Evolutionary conservation across 2,888 invertebrate genomes (phyloP).

Genomic region (Nyleta sp.): DNA sequence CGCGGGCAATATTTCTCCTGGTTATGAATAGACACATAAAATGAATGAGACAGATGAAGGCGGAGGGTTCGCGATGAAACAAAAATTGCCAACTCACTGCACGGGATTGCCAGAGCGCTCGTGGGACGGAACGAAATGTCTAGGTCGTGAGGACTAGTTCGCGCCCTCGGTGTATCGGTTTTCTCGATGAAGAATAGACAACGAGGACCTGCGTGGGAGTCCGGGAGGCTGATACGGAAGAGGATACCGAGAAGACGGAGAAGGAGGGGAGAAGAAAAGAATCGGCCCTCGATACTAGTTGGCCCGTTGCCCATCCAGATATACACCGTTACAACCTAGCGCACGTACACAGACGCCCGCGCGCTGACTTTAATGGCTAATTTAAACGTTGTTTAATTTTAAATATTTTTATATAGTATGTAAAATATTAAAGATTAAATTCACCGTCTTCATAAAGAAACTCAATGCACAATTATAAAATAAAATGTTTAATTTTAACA

Average conservation of each 20-base stretch:
- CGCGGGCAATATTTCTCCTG: background rate
- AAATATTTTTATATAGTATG: too few species aligned
- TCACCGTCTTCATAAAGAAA: too few species aligned
- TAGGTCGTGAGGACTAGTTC: slow-evolving; percentile 40
- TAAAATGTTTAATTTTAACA: too few species aligned
- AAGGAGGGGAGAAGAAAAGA: slow-evolving; percentile 15
- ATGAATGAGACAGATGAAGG: slow-evolving; percentile 5
- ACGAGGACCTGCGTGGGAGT: slow-evolving; percentile 44
- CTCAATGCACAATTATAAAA: too few species aligned
- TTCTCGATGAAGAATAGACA: slow-evolving; percentile 41
- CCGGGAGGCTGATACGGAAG: slow-evolving; percentile 42
- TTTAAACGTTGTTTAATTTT: slow-evolving; percentile 48
- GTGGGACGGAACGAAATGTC: slow-evolving; percentile 40
- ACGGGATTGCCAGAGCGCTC: slow-evolving; percentile 8
- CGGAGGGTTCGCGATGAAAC: background rate
- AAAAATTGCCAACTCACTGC: slow-evolving; percentile 26
- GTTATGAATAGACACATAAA: slow-evolving; percentile 7
- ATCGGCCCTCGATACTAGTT: slow-evolving; percentile 45
- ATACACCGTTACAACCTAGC: slow-evolving; percentile 27
- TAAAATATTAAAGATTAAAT: too few species aligned
- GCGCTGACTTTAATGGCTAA: slow-evolving; percentile 40
- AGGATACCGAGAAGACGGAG: slow-evolving; percentile 12
- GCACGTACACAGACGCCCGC: slow-evolving; percentile 23
- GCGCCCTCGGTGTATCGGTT: slow-evolving; percentile 29
- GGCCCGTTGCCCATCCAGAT: slow-evolving; percentile 49